Base-by-base conservation (phyloP, 1,140 invertebrate genomes). In the Bombyx mandarina region DNA sequence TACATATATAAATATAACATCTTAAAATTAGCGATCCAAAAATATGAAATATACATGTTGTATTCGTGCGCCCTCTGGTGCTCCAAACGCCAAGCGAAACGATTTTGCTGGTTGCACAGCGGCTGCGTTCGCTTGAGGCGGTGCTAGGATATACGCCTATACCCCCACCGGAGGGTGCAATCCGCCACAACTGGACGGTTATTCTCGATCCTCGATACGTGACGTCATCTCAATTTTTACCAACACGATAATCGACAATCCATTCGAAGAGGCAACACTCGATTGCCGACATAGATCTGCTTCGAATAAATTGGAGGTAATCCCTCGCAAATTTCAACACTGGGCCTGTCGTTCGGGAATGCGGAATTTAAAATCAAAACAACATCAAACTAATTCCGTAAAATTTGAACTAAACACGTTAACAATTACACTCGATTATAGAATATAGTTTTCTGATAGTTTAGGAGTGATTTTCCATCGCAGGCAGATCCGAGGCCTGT, bases 11-110 rank as follows among this genome's bases (percentile, higher is more conserved):
- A 87, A 87, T 87, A 87, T 85, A 87, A 83, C 79, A 82, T 87
- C 84, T 87, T 87, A 87, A 87, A 87, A 84, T 84, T 87, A 87
- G 84, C 84, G 76, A 83, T 87, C 84, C 84, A 87, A 87, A 87
- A 87, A 87, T 86, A 86, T 82, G 79, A 87, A 84, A 84, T 87
- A 81, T 85, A 85, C 80, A 79, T 77, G 77, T 82, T 86, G 76
- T 81, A 77, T 81, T 76, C 74, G 72, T 75, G 80, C 82, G 79
- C 80, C 82, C 79, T 77, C 77, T 67, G 82, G 75, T 79, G 75
- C 66, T 71, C 67, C 62, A 59, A 67, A 69, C 65, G 68, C 54
- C 75, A 74, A 77, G 74, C 73, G 69, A 77, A 68, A 18, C 12
- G 12, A 18, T 18, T 18, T 18, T 18, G 12, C 12, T 69, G 65